Evolutionary conservation across 2,113 vertebrate genomes (phyloP), one percentile per base, ranked within the genome.

Genomic region (Mionectes macconnelli): DNA sequence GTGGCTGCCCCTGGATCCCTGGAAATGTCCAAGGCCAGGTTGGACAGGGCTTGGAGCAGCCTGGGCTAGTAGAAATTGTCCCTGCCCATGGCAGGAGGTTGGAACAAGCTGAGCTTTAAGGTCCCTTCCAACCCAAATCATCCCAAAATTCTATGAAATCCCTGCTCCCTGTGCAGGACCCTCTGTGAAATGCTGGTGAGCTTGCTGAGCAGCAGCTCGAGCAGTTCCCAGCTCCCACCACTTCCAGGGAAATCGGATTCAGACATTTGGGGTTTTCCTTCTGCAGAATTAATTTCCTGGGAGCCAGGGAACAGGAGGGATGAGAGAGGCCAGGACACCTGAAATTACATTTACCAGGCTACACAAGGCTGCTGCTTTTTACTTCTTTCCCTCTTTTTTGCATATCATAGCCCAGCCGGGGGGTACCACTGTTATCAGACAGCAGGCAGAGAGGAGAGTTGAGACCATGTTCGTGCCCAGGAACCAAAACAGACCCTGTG

Each of bases 401-500:
- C 87, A 83, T 87, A 76, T 57, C 12, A 4, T 11, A 74, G 30
- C 39, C 62, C 72, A 42, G 84, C 93, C 70, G 0, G 4, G 87
- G 85, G 89, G 72, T 40, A 70, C 68, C 1, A 3, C 85, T 33
- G 33, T 90, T 96, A 94, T 96, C 93, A 93, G 88, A 33, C 77
- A 91, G 91, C 72, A 75, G 64, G 56, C 95, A 90, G 92, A 82
- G 73, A 5, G 20, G 49, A 77, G 93, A 70, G 33, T 2, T 60
- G 87, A 33, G 79, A 57, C 0, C 0, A 40, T 20, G 9, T 49
- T 93, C 76, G 28, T 84, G 74, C 87, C 88, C 15, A 1, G 94
- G 49, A 95, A 94, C 87, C 78, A 83, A 83, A 96, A 83, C 74
- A 91, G 87, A 47, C 53, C 70, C 74, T 42, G n/a, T 8, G 5